Evolutionary conservation across 2,113 vertebrate species (phyloP), one percentile per base, ranked within the genome.

Genomic region (Leuciscus idus): DNA sequence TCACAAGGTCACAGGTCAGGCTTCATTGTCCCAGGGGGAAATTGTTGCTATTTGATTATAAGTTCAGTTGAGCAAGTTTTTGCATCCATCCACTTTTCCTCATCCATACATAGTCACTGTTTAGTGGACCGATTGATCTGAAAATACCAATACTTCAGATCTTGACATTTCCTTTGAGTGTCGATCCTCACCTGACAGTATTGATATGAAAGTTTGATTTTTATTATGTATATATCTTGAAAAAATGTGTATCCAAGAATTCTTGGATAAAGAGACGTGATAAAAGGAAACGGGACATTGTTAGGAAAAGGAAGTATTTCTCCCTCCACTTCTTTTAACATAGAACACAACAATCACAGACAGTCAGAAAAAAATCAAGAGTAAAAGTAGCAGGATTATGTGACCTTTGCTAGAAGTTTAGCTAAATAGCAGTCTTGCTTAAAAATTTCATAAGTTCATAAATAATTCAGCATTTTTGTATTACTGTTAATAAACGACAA

Each of bases 21-120:
- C 30, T 83, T 23, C 50, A 21, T 86, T 50, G 48, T 66, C 57
- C 48, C n/a, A n/a, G 59, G 46, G 80, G 81, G 85, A 84, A 84
- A 75, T 85, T 64, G 75, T 70, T 84, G 23, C 57, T 81, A 8
- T 85, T 87, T 55, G 36, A 86, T 86, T 81, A 84, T 75, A 64
- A 76, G 28, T 48, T 8, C 48, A 48, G 39, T 46, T 50, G 74
- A 59, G 55, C 50, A 86, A 46, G 72, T 81, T 72, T 75, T 19
- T 73, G 30, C 46, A 73, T 43, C 73, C n/a, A 66, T 84, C 81
- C 64, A 33, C 4, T 61, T 43, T 73, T 23, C 36, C 39, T 43
- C 23, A 46, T 73, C 66, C 33, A 70, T 36, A 19, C 66, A 70
- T 17, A 68, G 30, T 3, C 7, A 33, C 30, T 33, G 2, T 68